phyloP scores from a whole-genome alignment of 2,888 invertebrate genomes.

The Helicoverpa assulta region DNA sequence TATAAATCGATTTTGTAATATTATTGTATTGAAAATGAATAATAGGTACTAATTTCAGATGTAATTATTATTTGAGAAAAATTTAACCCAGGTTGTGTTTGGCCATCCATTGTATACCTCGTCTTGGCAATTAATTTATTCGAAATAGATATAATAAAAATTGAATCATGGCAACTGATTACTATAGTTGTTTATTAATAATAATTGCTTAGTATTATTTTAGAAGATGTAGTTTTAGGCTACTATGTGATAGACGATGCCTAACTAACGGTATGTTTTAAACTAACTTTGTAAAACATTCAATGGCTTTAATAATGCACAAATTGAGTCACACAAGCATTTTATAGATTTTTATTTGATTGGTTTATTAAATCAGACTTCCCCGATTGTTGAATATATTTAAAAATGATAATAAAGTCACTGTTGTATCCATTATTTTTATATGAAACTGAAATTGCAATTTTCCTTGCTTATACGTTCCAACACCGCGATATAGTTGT shows the following conservation, averaged over 20 bases:
- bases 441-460: constrained; percentile 13
- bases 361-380: constrained; percentile 10
- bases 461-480: constrained; percentile 4
- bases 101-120: constrained; percentile 68
- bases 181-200: constrained; percentile 60
- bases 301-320: constrained; percentile 85
- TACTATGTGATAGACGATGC: constrained; percentile 85
- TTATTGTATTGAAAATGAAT: constrained; percentile 44
- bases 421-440: constrained; percentile 11
- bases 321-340: constrained; percentile 77
- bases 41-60: constrained; percentile 30
- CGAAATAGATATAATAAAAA: constrained; percentile 51
- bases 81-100: constrained; percentile 74
- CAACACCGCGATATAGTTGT: constrained; percentile 33
- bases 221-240: constrained; percentile 78
- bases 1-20: constrained; percentile 45
- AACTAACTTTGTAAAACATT: constrained; percentile 74
- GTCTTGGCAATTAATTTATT: constrained; percentile 62
- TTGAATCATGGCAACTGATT: constrained; percentile 54
- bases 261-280: constrained; percentile 78
- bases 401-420: neutral
- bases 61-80: constrained; percentile 61
- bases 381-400: neutral
- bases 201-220: constrained; percentile 66
- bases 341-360: constrained; percentile 61